These are phyloP conservation scores for Gadus chalcogrammus DNA, from an alignment of 2,113 vertebrate genomes.

Conservation along the genomic window DNA sequence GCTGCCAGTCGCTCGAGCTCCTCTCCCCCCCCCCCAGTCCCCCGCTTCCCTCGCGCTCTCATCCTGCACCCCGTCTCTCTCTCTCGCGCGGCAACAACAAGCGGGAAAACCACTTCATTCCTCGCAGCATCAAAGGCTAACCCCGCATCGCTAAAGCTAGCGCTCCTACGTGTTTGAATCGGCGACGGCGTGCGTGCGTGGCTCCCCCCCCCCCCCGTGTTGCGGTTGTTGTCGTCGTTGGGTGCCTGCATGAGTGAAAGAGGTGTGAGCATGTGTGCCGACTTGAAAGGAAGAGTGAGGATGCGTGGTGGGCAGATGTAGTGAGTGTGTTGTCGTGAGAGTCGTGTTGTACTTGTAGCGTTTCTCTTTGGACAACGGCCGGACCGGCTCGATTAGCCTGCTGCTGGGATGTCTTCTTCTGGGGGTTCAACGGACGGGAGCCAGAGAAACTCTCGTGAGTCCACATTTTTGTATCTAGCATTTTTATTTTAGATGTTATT, in stretches of 20 bases:
- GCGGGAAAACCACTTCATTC: too few relatives aligned
- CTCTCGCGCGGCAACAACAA: background rate
- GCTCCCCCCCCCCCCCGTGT: background rate
- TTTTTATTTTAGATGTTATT: background rate
- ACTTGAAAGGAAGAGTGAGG: conserved; percentile 43
- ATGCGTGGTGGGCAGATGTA: conserved; percentile 54
- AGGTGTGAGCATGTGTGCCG: conserved; percentile 42
- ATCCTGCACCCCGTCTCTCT: conserved; percentile 15
- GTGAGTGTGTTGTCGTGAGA: too few relatives aligned
- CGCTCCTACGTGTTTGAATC: too few relatives aligned
- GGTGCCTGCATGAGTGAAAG: conserved; percentile 13
- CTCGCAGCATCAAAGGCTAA: too few relatives aligned
- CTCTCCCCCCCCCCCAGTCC: conserved; percentile 25
- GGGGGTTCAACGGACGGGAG: conserved; percentile 54
- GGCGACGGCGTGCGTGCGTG: background rate
- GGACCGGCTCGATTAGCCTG: too few relatives aligned
- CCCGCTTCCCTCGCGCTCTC: conserved; percentile 25
- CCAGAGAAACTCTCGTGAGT: conserved; percentile 68
- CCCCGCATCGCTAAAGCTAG: too few relatives aligned
- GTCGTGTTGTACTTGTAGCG: conserved; percentile 14
- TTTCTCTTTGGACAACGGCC: too few relatives aligned
- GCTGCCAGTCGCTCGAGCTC: background rate
- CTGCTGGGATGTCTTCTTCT: conserved; percentile 52
- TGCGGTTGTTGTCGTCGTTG: conserved; percentile 51
- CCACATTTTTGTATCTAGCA: background rate